Conservation (phyloP, 2,113 vertebrate species). For the Rhinopomastus cyanomelas region DNA sequence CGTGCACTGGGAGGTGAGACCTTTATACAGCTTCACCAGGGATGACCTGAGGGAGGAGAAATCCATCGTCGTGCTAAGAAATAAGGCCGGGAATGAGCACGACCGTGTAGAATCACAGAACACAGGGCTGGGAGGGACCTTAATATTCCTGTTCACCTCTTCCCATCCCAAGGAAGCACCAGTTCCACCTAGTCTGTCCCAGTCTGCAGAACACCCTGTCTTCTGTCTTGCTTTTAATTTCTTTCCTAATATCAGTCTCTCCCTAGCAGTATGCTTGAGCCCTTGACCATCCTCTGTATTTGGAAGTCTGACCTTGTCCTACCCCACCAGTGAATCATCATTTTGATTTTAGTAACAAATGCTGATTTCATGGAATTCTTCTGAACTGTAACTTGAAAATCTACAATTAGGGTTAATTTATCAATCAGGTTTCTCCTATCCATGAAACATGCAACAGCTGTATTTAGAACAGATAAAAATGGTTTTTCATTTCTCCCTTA, state of each 20-base stretch:
- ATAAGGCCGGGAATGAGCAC: conserved; percentile 61
- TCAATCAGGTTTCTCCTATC: not conserved
- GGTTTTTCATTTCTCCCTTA: not conserved
- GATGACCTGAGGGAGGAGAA: conserved; percentile 82
- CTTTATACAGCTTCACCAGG: conserved; percentile 88
- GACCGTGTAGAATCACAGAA: conserved; percentile 31
- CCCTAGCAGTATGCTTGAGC: not conserved
- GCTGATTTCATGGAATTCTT: not conserved
- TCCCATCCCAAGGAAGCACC: not conserved
- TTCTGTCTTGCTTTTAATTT: not conserved
- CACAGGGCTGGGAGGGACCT: conserved; percentile 34
- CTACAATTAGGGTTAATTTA: not conserved
- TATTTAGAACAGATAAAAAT: not conserved
- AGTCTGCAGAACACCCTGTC: not conserved
- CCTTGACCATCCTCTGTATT: not conserved
- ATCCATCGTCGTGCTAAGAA: conserved; percentile 60
- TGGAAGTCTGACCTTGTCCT: not conserved
- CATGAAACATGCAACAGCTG: not conserved
- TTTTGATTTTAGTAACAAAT: not conserved
- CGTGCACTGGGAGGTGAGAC: conserved; percentile 79
- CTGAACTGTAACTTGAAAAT: not conserved
- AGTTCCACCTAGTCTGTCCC: not conserved
- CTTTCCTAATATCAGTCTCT: not conserved
- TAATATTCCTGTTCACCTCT: not conserved
- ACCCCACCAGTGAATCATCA: not conserved